phyloP scores from a whole-genome alignment of 1,140 invertebrate species.

The Philotrypesis tridentata region DNA sequence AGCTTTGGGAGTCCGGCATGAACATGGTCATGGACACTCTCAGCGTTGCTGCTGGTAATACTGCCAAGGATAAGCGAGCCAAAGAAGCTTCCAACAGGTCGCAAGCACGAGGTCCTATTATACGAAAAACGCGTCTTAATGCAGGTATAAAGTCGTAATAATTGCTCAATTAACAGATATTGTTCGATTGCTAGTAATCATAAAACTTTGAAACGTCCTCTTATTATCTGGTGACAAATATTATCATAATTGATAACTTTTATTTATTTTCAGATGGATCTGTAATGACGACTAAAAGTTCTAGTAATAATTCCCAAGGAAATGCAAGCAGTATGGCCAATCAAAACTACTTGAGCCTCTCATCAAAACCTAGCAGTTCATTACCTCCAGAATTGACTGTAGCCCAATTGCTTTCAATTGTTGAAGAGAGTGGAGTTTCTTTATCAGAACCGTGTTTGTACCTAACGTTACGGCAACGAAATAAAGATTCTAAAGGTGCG shows the following conservation, averaged over 20 bases:
- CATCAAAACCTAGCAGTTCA: slow-evolving; percentile 70
- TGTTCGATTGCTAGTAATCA: too few species aligned
- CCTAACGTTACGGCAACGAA: slow-evolving; percentile 66
- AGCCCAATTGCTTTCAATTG: slow-evolving; percentile 77
- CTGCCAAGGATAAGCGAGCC: slow-evolving; percentile 87
- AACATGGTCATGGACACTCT: slow-evolving; percentile 77
- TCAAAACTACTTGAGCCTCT: slow-evolving; percentile 71
- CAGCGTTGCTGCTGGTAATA: slow-evolving; percentile 86
- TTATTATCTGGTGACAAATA: background rate
- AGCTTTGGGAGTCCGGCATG: slow-evolving; percentile 72
- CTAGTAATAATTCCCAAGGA: slow-evolving; percentile 53
- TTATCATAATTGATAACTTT: background rate
- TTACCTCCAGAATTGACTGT: slow-evolving; percentile 77
- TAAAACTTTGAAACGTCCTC: too few species aligned
- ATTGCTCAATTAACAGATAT: slow-evolving; percentile 36
- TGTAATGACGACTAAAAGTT: slow-evolving; percentile 53
- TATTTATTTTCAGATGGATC: slow-evolving; percentile 55
- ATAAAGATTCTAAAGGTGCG: slow-evolving; percentile 67
- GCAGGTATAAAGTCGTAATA: slow-evolving; percentile 56
- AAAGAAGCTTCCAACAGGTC: slow-evolving; percentile 82
- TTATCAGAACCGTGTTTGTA: slow-evolving; percentile 76
- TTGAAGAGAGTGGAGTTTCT: slow-evolving; percentile 75
- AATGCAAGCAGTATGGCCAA: slow-evolving; percentile 54
- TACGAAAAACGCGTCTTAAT: slow-evolving; percentile 63
- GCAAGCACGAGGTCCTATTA: slow-evolving; percentile 64